Conservation (phyloP, 1,140 invertebrate species). For the Drosophila sulfurigaster region DNA sequence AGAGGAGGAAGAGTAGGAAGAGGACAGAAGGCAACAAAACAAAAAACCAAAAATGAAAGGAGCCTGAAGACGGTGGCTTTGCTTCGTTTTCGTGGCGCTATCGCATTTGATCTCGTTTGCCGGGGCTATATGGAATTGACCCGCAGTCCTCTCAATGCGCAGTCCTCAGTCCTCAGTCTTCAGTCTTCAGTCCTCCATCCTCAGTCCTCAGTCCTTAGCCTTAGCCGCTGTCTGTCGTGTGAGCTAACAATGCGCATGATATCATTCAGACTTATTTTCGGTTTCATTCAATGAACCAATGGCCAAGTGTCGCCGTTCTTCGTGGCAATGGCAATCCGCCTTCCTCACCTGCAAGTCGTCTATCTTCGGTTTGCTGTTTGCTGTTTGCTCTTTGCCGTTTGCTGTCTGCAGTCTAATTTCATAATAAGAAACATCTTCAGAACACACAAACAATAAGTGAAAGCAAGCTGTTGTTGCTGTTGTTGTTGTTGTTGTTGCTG, state of each 20-base stretch:
- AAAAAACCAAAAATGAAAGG: background rate
- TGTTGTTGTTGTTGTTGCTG: conserved; percentile 40
- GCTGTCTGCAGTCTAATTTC: conserved; percentile 76
- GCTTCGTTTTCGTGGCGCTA: conserved; percentile 75
- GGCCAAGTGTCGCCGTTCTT: conserved; percentile 67
- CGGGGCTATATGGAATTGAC: conserved; percentile 58
- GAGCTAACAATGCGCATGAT: conserved; percentile 74
- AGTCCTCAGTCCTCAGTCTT: conserved; percentile 22
- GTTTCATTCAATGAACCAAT: conserved; percentile 76
- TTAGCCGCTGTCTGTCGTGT: background rate
- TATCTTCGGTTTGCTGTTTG: conserved; percentile 28
- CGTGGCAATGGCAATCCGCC: conserved; percentile 1
- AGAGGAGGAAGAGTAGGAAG: too few species aligned
- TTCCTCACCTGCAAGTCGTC: background rate
- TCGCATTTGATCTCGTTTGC: conserved; percentile 84
- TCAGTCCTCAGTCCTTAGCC: background rate
- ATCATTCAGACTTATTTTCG: conserved; percentile 70
- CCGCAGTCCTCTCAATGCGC: conserved; percentile 63
- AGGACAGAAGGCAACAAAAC: background rate
- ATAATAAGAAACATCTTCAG: conserved; percentile 81
- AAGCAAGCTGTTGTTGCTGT: conserved; percentile 47
- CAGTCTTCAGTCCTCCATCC: conserved; percentile 48
- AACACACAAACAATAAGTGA: conserved; percentile 58
- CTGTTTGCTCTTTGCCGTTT: conserved; percentile 35
- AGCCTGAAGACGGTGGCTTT: conserved; percentile 2